Evolutionary conservation across 1,140 invertebrate species (phyloP), one percentile per base, ranked within the genome.

Genomic region (Ectropis grisescens): DNA sequence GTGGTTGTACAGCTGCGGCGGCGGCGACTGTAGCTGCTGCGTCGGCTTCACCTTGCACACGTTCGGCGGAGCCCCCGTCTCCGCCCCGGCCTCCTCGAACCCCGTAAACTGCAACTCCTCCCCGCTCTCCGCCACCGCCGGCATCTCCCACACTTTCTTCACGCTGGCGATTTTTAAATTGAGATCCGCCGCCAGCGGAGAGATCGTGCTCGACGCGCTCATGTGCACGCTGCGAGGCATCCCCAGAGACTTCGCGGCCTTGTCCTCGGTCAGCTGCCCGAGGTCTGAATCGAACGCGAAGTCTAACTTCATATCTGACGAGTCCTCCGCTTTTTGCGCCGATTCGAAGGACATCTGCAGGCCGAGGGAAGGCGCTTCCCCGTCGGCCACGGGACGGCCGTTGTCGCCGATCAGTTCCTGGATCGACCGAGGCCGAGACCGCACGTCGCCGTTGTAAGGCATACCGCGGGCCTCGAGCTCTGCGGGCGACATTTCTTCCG

Each of bases 91-190:
- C 32, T 79, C 76, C 41, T 79, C 72, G 45, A 81, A 76, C 12
- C 62, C 60, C 35, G 79, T 34, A 58, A 82, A 69, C 42, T 81
- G 64, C 30, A 82, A 46, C 41, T 82, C 71, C 35, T 81, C 29
- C 84, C 85, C 23, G 82, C 87, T 85, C 81, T 89, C 86, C 3
- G 87, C 81, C 8, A 79, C 76, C 12, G 87, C 85, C 24, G 86
- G 85, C 65, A 85, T 89, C 53, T 93, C 92, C 92, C 91, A 94
- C 27, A 92, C 93, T 72, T 94, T 96, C 76, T 97, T 97, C 2
- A 96, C 95, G 33, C 93, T 95, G 4, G 93, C 93, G 51, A 97
- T 96, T 82, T 98, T 97, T 70, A 95, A 86, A 82, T 96, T 95
- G 7, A 98, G 86, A 67, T 97, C 95, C 15, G 93, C 93, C 48